Conservation (phyloP, 2,797 vertebrate genomes). For the Sandelia bainsii region DNA sequence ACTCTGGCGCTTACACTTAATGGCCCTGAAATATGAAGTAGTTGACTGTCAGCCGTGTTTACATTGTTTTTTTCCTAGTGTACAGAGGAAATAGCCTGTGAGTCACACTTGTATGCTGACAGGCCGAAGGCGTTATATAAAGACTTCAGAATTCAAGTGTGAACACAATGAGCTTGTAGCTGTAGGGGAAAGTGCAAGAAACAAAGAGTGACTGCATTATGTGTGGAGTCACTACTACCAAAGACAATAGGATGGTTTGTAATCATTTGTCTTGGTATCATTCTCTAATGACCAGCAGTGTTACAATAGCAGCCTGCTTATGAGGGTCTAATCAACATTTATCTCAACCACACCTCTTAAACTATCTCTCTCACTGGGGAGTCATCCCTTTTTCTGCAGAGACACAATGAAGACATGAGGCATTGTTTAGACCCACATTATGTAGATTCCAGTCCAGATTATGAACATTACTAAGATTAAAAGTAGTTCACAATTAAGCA, state of each 20-base stretch:
- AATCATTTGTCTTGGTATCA: neutral
- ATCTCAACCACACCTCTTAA: conserved; percentile 8
- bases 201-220: neutral
- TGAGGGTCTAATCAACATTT: neutral
- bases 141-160: conserved; percentile 34
- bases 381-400: conserved; percentile 13
- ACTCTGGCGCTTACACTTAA: conserved; percentile 1
- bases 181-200: neutral
- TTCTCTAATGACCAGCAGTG: neutral
- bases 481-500: neutral
- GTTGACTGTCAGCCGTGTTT: conserved; percentile 50
- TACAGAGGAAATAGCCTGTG: conserved; percentile 56
- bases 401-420: neutral
- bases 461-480: neutral
- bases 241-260: neutral
- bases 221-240: neutral
- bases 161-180: conserved; percentile 1
- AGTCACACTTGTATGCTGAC: conserved; percentile 51
- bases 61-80: conserved; percentile 58
- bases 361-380: conserved; percentile 3
- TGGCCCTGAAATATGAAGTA: conserved; percentile 35
- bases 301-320: neutral
- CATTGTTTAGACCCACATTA: conserved; percentile 4
- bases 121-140: conserved; percentile 55
- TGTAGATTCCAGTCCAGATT: conserved; percentile 7